Evolutionary conservation across 2,797 vertebrate species (phyloP).

Genomic region (Rhabdomys pumilio): DNA sequence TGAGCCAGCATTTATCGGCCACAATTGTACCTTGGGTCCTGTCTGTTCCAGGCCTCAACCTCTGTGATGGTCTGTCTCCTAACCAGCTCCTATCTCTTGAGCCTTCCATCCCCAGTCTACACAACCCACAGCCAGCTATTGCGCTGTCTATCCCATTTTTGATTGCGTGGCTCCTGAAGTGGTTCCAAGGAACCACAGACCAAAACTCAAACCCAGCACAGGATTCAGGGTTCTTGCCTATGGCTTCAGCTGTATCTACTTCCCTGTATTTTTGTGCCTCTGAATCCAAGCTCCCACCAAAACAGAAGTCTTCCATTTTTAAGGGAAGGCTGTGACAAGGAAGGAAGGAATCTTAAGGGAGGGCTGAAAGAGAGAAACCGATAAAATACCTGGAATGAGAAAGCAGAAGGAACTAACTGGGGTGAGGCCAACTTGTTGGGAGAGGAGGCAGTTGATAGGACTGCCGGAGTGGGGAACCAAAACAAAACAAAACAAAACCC

Average conservation of each 20-base stretch:
- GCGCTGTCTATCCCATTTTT: neutral
- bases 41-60: slow-evolving; percentile 16
- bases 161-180: neutral
- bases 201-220: neutral
- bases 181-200: neutral
- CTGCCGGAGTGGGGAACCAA: neutral
- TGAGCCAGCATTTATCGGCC: slow-evolving; percentile 32
- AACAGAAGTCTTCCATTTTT: neutral
- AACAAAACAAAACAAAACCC: too few relatives aligned
- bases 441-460: neutral
- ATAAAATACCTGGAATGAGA: neutral
- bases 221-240: neutral
- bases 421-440: neutral
- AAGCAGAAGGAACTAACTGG: neutral
- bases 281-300: neutral
- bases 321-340: neutral
- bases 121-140: neutral
- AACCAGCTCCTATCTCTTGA: neutral
- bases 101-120: neutral
- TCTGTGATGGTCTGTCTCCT: slow-evolving; percentile 34
- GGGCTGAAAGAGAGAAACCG: neutral
- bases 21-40: neutral
- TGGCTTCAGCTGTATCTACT: neutral
- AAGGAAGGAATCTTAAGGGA: neutral
- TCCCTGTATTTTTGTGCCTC: neutral